Base-by-base conservation (phyloP, 2,888 invertebrate species). In the Azorinus chamasolen region DNA sequence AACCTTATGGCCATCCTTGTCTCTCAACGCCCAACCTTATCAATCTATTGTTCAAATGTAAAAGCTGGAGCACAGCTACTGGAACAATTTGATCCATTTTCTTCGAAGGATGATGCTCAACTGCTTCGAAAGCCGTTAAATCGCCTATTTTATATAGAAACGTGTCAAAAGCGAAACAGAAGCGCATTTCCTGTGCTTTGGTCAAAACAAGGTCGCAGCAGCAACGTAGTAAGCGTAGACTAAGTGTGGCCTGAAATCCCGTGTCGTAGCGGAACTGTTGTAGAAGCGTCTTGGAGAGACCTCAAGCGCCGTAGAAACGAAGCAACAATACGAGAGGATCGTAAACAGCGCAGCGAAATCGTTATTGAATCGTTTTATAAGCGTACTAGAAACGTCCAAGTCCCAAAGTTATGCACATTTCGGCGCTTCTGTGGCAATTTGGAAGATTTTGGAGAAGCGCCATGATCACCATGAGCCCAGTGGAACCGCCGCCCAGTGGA, bases 91-190 rank as follows among this genome's bases (percentile, higher is more conserved):
- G n/a, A 46, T 46, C 14, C n/a, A 18, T 50, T 22, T 50, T 50
- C 50, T 50, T 50, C 50, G 50, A 50, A 50, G 50, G 22, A 12
- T 50, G 50, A 22, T 50, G 50, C 4, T 50, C 14, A 50, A 50
- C 20, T 50, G 50, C 50, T 50, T 12, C 50, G 20, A 50, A 50
- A 50, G 50, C 50, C 12, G 50, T 50, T 50, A 50, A 50, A 50
- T 22, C 50, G 50, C 50, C 50, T 12, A 50, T 50, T 50, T 45
- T 45, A 50, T 50, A 50, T 50, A 50, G 50, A 50, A 50, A 50
- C 12, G 50, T 50, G 3, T 22, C 14, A 10, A 50, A 50, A 50
- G 50, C 50, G 50, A 12, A 50, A 50, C 50, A 50, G 32, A 32
- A 32, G 32, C 32, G 32, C 32, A 32, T 4, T 32, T 32, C 20